These are phyloP conservation scores for Alentia gelatinosa DNA, from an alignment of 2,888 invertebrate species.

Conservation along the genomic window DNA sequence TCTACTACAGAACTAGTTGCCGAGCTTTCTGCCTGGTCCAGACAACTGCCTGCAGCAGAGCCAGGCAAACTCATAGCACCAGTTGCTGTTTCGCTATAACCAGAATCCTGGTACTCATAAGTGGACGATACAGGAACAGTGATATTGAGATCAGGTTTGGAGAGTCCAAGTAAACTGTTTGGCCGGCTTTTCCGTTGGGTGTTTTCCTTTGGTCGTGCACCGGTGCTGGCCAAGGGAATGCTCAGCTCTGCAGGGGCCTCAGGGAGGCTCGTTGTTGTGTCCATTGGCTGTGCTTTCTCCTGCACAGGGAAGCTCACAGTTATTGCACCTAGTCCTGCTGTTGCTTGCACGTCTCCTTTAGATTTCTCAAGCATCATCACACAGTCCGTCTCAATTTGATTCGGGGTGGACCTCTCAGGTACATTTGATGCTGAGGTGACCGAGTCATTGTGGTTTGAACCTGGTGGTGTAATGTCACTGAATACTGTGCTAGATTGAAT, in stretches of 20 bases:
- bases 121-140: constrained; percentile 43
- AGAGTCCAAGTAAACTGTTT: constrained; percentile 72
- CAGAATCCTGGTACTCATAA: not conserved
- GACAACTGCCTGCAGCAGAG: not conserved
- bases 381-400: constrained; percentile 4
- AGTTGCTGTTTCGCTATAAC: not conserved
- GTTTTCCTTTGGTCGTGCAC: constrained; percentile 71
- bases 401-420: not conserved
- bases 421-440: too few species aligned
- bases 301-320: constrained; percentile 14
- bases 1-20: constrained; percentile 8
- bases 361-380: not conserved
- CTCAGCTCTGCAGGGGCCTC: not conserved
- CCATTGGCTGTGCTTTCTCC: not conserved
- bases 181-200: constrained; percentile 67
- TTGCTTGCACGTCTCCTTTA: not conserved
- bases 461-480: not conserved
- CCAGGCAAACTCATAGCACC: not conserved
- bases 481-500: not conserved
- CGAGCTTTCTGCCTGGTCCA: not conserved
- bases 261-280: not conserved
- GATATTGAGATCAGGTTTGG: constrained; percentile 68
- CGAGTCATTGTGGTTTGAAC: too few species aligned
- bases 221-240: constrained; percentile 52
- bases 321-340: not conserved